Conservation (phyloP, 92 coral and sea anemone genomes). For the Bergia puertoricense region DNA sequence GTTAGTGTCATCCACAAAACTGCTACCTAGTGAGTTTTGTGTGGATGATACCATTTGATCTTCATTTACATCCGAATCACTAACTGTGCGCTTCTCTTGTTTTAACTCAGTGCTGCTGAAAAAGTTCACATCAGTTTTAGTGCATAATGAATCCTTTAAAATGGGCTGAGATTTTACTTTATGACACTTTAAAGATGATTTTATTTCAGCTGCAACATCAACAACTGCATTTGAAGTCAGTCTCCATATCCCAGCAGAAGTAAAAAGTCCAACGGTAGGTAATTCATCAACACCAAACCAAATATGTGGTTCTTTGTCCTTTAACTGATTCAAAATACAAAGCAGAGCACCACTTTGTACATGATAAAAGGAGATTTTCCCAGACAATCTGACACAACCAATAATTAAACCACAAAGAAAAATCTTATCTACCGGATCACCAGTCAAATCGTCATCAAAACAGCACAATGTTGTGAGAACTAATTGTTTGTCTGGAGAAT, state of each 20-base stretch:
- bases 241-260: slow-evolving; percentile 76
- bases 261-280: slow-evolving; percentile 74
- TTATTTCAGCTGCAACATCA: slow-evolving; percentile 67
- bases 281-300: slow-evolving; percentile 57
- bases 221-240: slow-evolving; percentile 63
- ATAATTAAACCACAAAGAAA: slow-evolving; percentile 69
- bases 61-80: not conserved
- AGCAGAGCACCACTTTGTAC: slow-evolving; percentile 75
- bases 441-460: slow-evolving; percentile 25
- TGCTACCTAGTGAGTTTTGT: not conserved
- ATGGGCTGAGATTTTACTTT: not conserved
- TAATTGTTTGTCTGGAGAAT: slow-evolving; percentile 60
- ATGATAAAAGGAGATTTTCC: slow-evolving; percentile 64
- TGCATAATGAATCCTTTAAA: not conserved
- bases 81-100: too few species aligned
- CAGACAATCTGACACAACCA: slow-evolving; percentile 70
- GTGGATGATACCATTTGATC: not conserved
- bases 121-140: not conserved
- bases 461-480: slow-evolving; percentile 56
- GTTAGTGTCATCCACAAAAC: not conserved
- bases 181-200: slow-evolving; percentile 17
- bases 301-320: slow-evolving; percentile 48
- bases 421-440: slow-evolving; percentile 38
- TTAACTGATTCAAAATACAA: slow-evolving; percentile 54
- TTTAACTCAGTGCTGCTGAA: not conserved